Conservation (phyloP, 2,113 vertebrate species). For the Arvicanthis niloticus region DNA sequence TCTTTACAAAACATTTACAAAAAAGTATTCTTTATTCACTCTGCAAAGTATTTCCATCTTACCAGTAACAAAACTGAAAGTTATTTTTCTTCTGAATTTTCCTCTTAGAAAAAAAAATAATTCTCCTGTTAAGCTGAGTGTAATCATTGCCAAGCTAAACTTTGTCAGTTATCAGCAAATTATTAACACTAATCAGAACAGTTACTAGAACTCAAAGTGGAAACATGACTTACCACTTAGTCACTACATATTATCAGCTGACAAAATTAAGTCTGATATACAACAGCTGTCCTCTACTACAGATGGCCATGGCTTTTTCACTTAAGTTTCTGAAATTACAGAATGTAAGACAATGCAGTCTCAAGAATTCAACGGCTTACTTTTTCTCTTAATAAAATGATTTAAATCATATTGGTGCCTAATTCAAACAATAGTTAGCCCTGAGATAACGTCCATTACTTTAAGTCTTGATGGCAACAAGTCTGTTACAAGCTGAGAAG, state of each 20-base stretch:
- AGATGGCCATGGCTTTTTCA: background rate
- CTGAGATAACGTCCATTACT: background rate
- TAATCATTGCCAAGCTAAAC: background rate
- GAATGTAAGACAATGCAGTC: background rate
- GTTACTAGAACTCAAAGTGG: background rate
- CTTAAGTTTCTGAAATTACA: background rate
- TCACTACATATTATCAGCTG: background rate
- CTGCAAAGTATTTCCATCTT: slow-evolving; percentile 27
- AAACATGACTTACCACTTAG: background rate
- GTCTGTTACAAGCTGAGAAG: too few species aligned
- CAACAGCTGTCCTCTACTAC: background rate
- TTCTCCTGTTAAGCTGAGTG: background rate
- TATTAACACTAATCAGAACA: background rate
- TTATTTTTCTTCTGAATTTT: slow-evolving; percentile 13
- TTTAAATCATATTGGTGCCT: background rate
- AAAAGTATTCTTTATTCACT: background rate
- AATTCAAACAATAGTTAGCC: background rate
- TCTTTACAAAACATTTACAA: slow-evolving; percentile 44
- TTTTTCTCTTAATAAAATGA: background rate
- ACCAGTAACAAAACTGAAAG: slow-evolving; percentile 52
- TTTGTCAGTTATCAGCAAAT: background rate
- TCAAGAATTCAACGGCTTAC: background rate
- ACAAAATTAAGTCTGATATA: background rate
- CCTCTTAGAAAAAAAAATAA: background rate
- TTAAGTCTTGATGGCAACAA: background rate